These are phyloP conservation scores for Parazoanthus darwini DNA, from an alignment of 92 coral and sea anemone genomes.

Conservation along the genomic window DNA sequence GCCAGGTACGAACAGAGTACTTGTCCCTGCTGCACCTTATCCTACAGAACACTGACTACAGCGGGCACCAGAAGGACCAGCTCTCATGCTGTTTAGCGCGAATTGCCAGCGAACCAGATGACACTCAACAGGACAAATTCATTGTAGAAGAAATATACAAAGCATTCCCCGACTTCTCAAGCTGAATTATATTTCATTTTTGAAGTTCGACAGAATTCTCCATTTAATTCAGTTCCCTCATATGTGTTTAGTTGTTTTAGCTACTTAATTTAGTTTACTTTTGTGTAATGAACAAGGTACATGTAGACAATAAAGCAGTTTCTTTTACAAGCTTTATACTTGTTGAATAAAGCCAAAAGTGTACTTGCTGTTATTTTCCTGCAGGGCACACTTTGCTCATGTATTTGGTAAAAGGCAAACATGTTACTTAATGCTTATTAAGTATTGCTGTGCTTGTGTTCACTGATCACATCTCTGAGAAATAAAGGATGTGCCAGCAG, in stretches of 20 bases:
- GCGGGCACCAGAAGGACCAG: slow-evolving; percentile 75
- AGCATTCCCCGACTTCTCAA: slow-evolving; percentile 48
- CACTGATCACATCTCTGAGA: no score
- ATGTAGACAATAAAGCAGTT: background rate
- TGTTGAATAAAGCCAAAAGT: background rate
- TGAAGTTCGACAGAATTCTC: no score
- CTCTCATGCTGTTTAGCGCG: slow-evolving; percentile 64
- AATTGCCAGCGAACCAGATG: slow-evolving; percentile 74
- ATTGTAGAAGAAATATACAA: slow-evolving; percentile 76
- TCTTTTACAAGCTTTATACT: background rate
- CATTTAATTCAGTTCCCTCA: background rate
- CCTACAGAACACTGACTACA: slow-evolving; percentile 72
- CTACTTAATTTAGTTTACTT: no score
- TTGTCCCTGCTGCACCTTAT: slow-evolving; percentile 73
- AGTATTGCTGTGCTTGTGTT: no score
- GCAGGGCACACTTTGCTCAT: no score
- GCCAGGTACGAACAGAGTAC: slow-evolving; percentile 81
- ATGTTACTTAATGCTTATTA: no score
- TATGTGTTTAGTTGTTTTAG: no score
- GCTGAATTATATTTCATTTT: background rate
- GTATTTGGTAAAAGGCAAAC: no score
- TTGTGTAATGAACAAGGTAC: background rate
- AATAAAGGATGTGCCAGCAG: no score
- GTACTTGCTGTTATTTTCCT: background rate
- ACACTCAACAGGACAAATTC: slow-evolving; percentile 69